phyloP scores from a whole-genome alignment of 2,113 vertebrate genomes.

The Cardinalis cardinalis region DNA sequence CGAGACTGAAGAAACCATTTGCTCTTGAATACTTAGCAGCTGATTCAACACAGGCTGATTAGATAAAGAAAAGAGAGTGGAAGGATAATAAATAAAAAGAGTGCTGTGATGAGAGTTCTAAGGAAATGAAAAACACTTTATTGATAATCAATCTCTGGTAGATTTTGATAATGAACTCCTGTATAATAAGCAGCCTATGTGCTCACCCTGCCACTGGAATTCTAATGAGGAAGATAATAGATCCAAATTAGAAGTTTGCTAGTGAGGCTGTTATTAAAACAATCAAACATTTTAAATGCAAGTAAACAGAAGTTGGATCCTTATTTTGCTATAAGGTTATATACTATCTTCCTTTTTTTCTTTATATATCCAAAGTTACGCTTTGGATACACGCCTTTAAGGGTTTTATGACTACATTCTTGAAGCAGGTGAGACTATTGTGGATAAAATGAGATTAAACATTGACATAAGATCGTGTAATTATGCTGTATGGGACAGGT shows the following conservation, averaged over 20 bases:
- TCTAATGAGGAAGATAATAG: constrained; percentile 39
- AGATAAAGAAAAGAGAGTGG: constrained; percentile 43
- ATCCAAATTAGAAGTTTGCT: constrained; percentile 31
- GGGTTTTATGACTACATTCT: neutral
- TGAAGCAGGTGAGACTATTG: neutral
- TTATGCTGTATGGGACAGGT: neutral
- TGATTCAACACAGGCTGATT: constrained; percentile 52
- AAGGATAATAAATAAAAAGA: constrained; percentile 35
- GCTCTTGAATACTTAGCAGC: constrained; percentile 21
- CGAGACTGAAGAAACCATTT: constrained; percentile 17
- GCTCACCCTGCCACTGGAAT: neutral
- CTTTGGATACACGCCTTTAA: neutral
- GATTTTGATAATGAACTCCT: constrained; percentile 60
- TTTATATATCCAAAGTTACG: neutral
- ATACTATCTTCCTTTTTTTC: constrained; percentile 31
- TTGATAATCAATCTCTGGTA: constrained; percentile 50
- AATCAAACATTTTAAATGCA: constrained; percentile 62
- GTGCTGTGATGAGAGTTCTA: neutral
- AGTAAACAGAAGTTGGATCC: constrained; percentile 1
- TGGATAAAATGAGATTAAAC: neutral
- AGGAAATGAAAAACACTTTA: constrained; percentile 56
- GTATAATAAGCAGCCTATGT: constrained; percentile 26
- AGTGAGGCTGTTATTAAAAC: constrained; percentile 64
- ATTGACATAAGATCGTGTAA: neutral
- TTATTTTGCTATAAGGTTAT: constrained; percentile 7